Evolutionary conservation across 2,888 invertebrate species (phyloP), one percentile per base, ranked within the genome.

Genomic region (Frankliniella intonsa): DNA sequence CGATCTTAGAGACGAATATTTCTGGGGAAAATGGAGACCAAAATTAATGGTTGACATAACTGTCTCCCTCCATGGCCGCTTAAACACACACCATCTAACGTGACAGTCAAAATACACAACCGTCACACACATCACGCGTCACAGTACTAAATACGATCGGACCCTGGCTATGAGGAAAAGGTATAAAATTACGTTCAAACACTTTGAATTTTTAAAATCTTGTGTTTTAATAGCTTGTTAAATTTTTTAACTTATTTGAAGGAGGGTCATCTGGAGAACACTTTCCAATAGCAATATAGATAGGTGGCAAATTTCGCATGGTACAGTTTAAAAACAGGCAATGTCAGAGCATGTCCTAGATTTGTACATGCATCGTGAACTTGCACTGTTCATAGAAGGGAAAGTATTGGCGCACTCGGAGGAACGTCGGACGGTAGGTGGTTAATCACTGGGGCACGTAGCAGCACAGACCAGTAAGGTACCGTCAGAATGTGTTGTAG

Each of bases 361-460:
- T 76, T 76, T 22, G 69, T 76, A 76, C 69, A 76, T 76, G 69
- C 69, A 76, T 76, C 25, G 69, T 76, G 69, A 76, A 76, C 69
- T 76, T 76, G 69, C 69, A 76, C 69, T 76, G 69, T n/a, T 76
- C 25, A 25, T 76, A 76, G 25, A 11, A 10, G 19, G 55, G 55
- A 12, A 55, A 55, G 12, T 55, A 5, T 55, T 55, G 55, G 17
- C 5, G 38, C 38, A 38, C 38, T 5, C 38, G 38, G 38, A 38
- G 38, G 38, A 38, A 38, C 38, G 38, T 62, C 62, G 62, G 8
- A 76, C 69, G 69, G 69, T 76, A 76, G 69, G 69, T 76, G 69
- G 69, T 25, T 22, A 22, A 76, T 76, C 69, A n/a, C 69, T 22
- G 69, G 69, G n/a, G n/a, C 69, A 76, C 69, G 69, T 76, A 76